Evolutionary conservation across 2,113 vertebrate species (phyloP).

Genomic region (Charina bottae): DNA sequence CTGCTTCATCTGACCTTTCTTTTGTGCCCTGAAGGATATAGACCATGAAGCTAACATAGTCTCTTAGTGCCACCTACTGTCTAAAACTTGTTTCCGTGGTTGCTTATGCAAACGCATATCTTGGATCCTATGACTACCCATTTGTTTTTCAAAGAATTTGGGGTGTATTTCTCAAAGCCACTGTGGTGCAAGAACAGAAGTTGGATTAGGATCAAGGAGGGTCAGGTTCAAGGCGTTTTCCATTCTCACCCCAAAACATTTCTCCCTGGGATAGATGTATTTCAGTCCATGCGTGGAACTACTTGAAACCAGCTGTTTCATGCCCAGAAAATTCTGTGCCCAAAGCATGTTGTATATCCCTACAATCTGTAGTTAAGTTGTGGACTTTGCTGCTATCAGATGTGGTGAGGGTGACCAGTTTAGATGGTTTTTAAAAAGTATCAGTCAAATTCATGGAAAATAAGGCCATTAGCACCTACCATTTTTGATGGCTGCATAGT

Average conservation of each 20-base stretch:
- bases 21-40: neutral
- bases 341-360: too few relatives aligned
- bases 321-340: too few relatives aligned
- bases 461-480: neutral
- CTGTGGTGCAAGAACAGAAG: neutral
- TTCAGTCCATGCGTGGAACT: too few relatives aligned
- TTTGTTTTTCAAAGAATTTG: neutral
- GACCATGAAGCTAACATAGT: neutral
- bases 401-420: neutral
- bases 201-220: neutral
- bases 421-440: neutral
- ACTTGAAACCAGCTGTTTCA: too few relatives aligned
- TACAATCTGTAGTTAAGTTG: too few relatives aligned
- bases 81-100: neutral
- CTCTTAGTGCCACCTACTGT: slow-evolving; percentile 58
- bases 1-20: neutral
- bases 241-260: neutral
- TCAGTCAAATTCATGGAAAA: neutral
- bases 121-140: neutral
- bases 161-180: neutral
- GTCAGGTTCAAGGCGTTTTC: neutral
- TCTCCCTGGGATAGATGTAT: too few relatives aligned
- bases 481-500: too few relatives aligned
- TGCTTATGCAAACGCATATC: neutral
- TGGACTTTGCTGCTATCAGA: too few relatives aligned